Evolutionary conservation across 2,888 invertebrate genomes (phyloP), one percentile per base, ranked within the genome.

Genomic region (Ennomos fuscantarius): DNA sequence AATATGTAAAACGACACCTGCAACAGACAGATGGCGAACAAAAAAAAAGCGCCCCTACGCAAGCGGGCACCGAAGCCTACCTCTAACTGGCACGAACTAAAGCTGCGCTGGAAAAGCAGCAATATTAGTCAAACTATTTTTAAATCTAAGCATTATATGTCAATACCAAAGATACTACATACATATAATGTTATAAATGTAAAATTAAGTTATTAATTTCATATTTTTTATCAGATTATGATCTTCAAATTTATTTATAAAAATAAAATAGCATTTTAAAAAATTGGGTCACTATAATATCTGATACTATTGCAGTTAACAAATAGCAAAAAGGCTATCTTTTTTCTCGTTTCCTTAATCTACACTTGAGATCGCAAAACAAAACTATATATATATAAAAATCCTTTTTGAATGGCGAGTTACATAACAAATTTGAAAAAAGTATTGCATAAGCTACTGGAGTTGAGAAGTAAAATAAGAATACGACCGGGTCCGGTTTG

Each of bases 1-100:
- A 79, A 74, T 84, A 86, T 87, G 85, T 84, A 86, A 82, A 82
- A 73, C 75, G 78, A 83, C 91, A 91, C 91, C 90, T 91, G 91
- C 87, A 66, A 59, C 66, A 84, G 83, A 80, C 91, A 91, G 88
- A 89, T 90, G 90, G 79, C 66, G 68, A 69, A 84, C 80, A 53
- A 76, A 76, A 87, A 86, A 86, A 84, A 66, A 64, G 54, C 60
- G 60, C 62, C 73, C 74, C 75, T 68, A 62, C 44, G 66, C 68
- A 66, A 58, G 68, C 72, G 78, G 79, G 77, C 74, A 74, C 73
- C 70, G 70, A 69, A 61, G 63, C 68, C 68, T 62, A 61, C 65
- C 55, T 64, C 62, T 55, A 52, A 59, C 64, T 52, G 58, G 50
- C 43, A 60, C 60, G 59, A 56, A 65, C 57, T 55, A 58, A 60